Evolutionary conservation across 2,797 vertebrate species (phyloP).

Genomic region (Notolabrus celidotus): DNA sequence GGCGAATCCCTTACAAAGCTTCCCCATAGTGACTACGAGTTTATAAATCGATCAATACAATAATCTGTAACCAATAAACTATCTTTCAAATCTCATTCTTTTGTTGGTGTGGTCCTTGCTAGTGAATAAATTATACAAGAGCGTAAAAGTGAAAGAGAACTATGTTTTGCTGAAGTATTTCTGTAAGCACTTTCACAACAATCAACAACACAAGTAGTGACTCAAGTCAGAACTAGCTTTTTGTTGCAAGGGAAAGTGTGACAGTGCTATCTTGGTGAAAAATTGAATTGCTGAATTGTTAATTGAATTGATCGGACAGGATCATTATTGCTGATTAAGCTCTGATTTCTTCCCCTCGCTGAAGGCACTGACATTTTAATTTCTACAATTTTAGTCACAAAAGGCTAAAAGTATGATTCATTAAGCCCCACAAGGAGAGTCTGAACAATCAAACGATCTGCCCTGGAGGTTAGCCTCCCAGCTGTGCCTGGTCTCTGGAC

Average conservation of each 20-base stretch:
- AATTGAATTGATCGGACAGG: neutral
- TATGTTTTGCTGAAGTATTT: no score
- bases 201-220: neutral
- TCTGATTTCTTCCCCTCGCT: neutral
- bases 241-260: no score
- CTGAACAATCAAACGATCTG: constrained; percentile 48
- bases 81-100: no score
- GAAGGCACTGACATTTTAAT: neutral
- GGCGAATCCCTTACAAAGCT: no score
- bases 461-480: constrained; percentile 40
- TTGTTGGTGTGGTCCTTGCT: no score
- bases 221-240: no score
- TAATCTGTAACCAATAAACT: no score
- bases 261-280: neutral
- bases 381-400: neutral
- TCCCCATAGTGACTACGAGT: no score
- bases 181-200: neutral
- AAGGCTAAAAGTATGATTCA: neutral
- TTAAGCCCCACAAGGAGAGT: neutral
- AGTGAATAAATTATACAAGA: no score
- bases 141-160: no score
- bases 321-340: neutral
- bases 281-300: neutral
- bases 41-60: no score
- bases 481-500: constrained; percentile 55